Percentiles rank a stretch among this genome's conserved stretches.
Conservation (phyloP, 53 echinoderm and acorn worm genomes). For the Paracentrotus lividus region DNA sequence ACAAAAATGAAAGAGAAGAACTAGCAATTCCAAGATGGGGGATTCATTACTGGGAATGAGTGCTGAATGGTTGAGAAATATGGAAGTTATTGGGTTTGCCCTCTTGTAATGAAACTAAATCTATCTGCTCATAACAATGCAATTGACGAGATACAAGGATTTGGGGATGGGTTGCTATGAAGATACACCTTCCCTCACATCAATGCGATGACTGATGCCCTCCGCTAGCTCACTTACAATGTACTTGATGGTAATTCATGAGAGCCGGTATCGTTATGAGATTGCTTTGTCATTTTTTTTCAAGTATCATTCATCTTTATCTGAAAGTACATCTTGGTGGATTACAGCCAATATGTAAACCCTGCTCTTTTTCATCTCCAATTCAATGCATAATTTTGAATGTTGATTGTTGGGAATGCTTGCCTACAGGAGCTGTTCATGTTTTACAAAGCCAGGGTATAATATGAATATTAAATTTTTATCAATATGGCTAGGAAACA, state of each 20-base stretch:
- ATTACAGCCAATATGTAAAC: background rate
- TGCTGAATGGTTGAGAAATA: conserved; percentile 12
- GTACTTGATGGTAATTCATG: conserved; percentile 5
- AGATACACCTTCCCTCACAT: background rate
- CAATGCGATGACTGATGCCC: background rate
- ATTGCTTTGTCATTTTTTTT: conserved; percentile 8
- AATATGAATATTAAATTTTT: too few species aligned
- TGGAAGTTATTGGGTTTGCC: conserved; percentile 35
- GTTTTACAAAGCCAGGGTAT: too few species aligned
- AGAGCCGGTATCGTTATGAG: background rate
- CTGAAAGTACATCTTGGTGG: background rate
- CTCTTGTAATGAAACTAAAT: conserved; percentile 50
- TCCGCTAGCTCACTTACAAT: background rate
- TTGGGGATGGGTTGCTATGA: background rate
- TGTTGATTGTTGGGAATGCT: background rate
- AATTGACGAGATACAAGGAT: background rate
- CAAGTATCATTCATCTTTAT: background rate
- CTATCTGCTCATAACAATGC: conserved; percentile 48
- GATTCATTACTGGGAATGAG: conserved; percentile 53
- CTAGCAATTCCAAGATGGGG: background rate
- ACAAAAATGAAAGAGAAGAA: background rate
- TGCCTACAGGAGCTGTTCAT: background rate
- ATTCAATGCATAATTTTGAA: conserved; percentile 25
- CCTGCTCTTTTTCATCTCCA: background rate
- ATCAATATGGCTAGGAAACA: too few species aligned